These are phyloP conservation scores for Oryzias celebensis DNA, from an alignment of 2,113 vertebrate species.

Conservation along the genomic window DNA sequence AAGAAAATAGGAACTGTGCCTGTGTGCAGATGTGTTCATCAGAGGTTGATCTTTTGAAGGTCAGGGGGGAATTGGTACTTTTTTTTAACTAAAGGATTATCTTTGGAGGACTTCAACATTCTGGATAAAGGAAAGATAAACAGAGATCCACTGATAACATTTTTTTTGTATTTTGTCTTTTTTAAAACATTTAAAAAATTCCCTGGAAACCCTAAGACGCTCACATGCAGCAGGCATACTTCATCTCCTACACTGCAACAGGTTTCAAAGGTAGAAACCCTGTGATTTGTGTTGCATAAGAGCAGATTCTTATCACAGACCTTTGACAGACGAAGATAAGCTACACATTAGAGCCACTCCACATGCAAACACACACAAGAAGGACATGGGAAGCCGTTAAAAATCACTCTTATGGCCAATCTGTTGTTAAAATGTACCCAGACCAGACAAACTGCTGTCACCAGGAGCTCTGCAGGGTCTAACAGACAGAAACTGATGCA, in stretches of 20 bases:
- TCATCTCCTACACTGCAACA: neutral
- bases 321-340: slow-evolving; percentile 4
- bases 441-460: slow-evolving; percentile 39
- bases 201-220: neutral
- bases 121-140: no score
- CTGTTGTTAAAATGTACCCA: slow-evolving; percentile 69
- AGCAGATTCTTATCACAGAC: slow-evolving; percentile 10
- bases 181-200: neutral
- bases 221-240: neutral
- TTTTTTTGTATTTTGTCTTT: no score
- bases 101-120: no score
- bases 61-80: no score
- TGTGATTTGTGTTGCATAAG: neutral
- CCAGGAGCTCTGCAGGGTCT: slow-evolving; percentile 18
- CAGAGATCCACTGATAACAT: no score
- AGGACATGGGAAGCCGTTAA: slow-evolving; percentile 43
- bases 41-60: no score
- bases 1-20: no score
- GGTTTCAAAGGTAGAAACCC: slow-evolving; percentile 1
- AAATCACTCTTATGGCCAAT: slow-evolving; percentile 70
- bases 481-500: slow-evolving; percentile 5
- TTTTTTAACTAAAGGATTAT: no score
- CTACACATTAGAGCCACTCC: neutral
- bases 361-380: slow-evolving; percentile 18
- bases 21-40: no score